These are phyloP conservation scores for Tylochromis polylepis DNA, from an alignment of 2,113 vertebrate genomes.

Conservation along the genomic window DNA sequence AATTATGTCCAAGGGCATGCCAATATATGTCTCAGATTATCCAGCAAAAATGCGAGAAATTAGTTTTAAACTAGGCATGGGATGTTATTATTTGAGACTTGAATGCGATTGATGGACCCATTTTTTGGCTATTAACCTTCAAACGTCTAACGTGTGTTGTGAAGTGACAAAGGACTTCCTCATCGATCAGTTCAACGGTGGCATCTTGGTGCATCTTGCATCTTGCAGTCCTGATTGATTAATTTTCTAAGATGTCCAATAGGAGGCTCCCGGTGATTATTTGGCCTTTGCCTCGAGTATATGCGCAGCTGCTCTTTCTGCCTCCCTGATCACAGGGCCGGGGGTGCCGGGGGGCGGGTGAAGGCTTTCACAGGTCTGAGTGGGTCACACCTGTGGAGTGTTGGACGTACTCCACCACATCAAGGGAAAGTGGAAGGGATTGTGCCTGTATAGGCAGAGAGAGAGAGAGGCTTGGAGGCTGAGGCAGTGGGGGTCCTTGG, in stretches of 20 bases:
- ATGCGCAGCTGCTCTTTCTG: slow-evolving; percentile 38
- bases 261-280: not conserved
- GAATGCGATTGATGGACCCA: not conserved
- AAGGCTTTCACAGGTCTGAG: slow-evolving; percentile 38
- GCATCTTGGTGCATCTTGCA: not conserved
- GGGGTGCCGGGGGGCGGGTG: too few relatives aligned
- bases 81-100: slow-evolving; percentile 12
- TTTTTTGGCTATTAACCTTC: slow-evolving; percentile 22
- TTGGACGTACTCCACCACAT: slow-evolving; percentile 38
- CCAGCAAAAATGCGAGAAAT: slow-evolving; percentile 9
- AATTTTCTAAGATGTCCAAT: not conserved
- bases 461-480: not conserved
- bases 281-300: not conserved
- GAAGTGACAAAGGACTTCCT: slow-evolving; percentile 12
- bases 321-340: slow-evolving; percentile 25
- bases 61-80: slow-evolving; percentile 17
- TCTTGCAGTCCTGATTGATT: not conserved
- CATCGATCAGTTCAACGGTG: not conserved
- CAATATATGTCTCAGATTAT: slow-evolving; percentile 8
- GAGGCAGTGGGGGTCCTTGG: not conserved
- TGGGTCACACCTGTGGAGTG: slow-evolving; percentile 65
- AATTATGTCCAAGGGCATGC: slow-evolving; percentile 18
- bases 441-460: not conserved
- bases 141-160: not conserved
- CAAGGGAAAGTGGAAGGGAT: slow-evolving; percentile 21